Conservation (phyloP, 2,113 vertebrate genomes). For the Melanotaenia duboulayi region DNA sequence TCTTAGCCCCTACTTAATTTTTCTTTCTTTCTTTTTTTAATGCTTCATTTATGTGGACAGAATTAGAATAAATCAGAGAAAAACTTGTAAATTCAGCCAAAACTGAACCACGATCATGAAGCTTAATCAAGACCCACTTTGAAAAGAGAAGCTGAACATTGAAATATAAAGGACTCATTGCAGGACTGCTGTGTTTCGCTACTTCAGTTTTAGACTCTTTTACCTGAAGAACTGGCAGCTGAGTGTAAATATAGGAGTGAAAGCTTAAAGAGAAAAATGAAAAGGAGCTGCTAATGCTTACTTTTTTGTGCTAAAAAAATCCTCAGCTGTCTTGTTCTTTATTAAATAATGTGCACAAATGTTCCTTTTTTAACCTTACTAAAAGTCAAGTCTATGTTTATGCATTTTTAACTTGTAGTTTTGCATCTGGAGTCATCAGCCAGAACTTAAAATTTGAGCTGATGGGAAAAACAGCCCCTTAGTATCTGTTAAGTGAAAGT, state of each 20-base stretch:
- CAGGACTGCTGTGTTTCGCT: not conserved
- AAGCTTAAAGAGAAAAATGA: not conserved
- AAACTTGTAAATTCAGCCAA: not conserved
- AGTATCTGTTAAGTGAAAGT: too few species aligned
- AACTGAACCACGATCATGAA: not conserved
- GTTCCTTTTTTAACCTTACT: not conserved
- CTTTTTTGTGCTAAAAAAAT: too few species aligned
- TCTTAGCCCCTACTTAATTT: too few species aligned
- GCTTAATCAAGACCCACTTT: not conserved
- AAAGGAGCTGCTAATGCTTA: not conserved
- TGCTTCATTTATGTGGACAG: not conserved
- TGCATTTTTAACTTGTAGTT: not conserved
- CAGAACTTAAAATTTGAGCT: not conserved
- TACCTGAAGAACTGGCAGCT: constrained; percentile 8
- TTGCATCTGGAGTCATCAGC: not conserved
- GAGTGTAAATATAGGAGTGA: not conserved
- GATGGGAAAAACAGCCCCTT: too few species aligned
- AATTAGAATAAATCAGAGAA: not conserved
- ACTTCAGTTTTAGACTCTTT: not conserved
- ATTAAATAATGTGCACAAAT: not conserved
- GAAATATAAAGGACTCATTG: not conserved
- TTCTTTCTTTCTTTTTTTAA: not conserved
- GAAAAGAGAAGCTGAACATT: not conserved
- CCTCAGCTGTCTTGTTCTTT: too few species aligned
- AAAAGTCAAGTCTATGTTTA: not conserved